Evolutionary conservation across 2,797 vertebrate genomes (phyloP).

Genomic region (Fundulus diaphanus): DNA sequence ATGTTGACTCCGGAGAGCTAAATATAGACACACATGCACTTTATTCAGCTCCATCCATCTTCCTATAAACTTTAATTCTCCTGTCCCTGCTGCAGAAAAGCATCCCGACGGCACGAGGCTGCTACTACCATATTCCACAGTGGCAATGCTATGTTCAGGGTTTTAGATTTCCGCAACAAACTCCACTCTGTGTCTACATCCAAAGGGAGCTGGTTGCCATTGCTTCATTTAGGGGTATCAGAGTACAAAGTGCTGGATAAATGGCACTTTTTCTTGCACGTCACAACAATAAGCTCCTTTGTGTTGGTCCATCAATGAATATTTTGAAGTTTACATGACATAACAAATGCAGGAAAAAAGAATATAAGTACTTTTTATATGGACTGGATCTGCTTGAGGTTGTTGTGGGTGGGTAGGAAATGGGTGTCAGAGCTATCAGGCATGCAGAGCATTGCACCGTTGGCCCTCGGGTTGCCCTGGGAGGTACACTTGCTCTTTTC

Average conservation of each 20-base stretch:
- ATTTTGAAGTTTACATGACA: neutral
- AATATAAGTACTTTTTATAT: neutral
- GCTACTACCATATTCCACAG: neutral
- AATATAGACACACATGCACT: neutral
- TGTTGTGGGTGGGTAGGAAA: constrained; percentile 9
- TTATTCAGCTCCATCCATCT: neutral
- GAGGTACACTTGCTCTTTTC: constrained; percentile 82
- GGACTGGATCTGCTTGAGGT: constrained; percentile 3
- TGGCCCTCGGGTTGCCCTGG: constrained; percentile 68
- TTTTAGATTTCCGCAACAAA: neutral
- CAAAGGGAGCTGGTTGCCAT: neutral
- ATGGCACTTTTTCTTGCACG: neutral
- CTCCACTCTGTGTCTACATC: neutral
- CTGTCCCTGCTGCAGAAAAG: neutral
- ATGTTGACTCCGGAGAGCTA: neutral
- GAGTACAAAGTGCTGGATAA: neutral
- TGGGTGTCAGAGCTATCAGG: constrained; percentile 53
- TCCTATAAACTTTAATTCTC: neutral
- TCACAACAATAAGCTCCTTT: neutral
- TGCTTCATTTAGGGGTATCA: neutral
- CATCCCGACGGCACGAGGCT: neutral
- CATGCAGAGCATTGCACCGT: constrained; percentile 63
- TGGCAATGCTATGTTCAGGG: neutral
- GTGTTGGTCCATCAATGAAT: neutral
- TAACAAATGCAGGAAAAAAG: neutral